Evolutionary conservation across 2,113 vertebrate species (phyloP).

Genomic region (Amblyopsis rosae): DNA sequence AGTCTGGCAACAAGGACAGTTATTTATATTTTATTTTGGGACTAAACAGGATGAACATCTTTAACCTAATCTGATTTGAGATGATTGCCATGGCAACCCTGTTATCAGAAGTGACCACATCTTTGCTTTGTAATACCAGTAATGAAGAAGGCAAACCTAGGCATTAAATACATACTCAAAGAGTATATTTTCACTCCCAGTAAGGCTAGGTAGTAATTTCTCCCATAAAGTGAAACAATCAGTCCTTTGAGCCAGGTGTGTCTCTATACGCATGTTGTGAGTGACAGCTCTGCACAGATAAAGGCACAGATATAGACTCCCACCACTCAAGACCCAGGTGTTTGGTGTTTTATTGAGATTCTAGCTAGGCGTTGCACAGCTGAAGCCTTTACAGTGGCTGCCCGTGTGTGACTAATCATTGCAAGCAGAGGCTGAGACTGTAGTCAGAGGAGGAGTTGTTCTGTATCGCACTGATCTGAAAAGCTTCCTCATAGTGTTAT

Average conservation of each 20-base stretch:
- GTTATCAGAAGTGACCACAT: too few relatives aligned
- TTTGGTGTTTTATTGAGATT: slow-evolving; percentile 53
- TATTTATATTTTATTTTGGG: too few relatives aligned
- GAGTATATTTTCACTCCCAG: slow-evolving; percentile 25
- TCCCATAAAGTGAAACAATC: slow-evolving; percentile 41
- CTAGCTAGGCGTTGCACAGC: slow-evolving; percentile 34
- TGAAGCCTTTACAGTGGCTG: slow-evolving; percentile 45
- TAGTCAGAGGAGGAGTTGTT: slow-evolving; percentile 29
- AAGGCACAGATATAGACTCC: neutral
- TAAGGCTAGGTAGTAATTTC: slow-evolving; percentile 24
- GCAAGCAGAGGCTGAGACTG: slow-evolving; percentile 36
- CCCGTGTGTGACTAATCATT: slow-evolving; percentile 52
- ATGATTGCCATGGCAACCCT: too few relatives aligned
- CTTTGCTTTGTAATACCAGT: too few relatives aligned
- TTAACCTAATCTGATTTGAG: too few relatives aligned
- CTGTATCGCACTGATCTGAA: slow-evolving; percentile 10
- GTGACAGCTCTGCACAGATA: neutral
- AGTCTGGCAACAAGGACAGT: too few relatives aligned
- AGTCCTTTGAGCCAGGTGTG: neutral
- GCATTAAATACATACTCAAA: neutral
- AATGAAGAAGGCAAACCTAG: too few relatives aligned
- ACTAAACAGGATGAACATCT: too few relatives aligned
- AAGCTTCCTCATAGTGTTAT: slow-evolving; percentile 7
- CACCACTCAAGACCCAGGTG: slow-evolving; percentile 62
- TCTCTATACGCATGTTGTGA: neutral